Conservation (phyloP, 2,888 invertebrate genomes). For the Amiota communis region DNA sequence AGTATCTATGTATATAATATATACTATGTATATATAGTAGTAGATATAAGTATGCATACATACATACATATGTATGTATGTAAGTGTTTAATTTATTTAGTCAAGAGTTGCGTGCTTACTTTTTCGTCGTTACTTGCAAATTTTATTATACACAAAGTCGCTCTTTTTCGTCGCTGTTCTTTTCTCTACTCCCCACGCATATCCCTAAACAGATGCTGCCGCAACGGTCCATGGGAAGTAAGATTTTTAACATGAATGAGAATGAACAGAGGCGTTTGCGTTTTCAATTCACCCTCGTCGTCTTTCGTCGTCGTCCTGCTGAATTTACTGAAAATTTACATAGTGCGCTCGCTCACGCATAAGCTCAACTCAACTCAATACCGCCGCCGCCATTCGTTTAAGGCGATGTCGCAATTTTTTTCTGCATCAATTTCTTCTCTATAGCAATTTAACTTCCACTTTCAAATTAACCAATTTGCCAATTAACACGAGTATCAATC, state of each 20-base stretch:
- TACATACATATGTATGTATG: too few relatives aligned
- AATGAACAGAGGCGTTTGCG: slow-evolving; percentile 14
- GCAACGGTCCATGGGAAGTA: too few relatives aligned
- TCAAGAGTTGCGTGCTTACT: slow-evolving; percentile 31
- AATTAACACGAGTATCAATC: too few relatives aligned
- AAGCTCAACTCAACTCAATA: not conserved
- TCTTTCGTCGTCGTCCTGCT: not conserved
- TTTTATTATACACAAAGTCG: slow-evolving; percentile 63
- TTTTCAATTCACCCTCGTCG: not conserved
- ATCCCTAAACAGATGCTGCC: not conserved
- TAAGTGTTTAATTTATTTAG: too few relatives aligned
- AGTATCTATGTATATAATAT: too few relatives aligned
- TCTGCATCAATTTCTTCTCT: too few relatives aligned
- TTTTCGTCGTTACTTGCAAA: slow-evolving; percentile 42
- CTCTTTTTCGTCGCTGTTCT: slow-evolving; percentile 42
- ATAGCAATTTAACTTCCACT: too few relatives aligned
- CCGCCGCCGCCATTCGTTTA: not conserved
- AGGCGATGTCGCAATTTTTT: not conserved
- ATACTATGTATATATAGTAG: too few relatives aligned
- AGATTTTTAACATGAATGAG: not conserved
- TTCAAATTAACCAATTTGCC: too few relatives aligned
- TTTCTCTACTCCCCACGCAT: slow-evolving; percentile 35
- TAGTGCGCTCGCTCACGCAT: slow-evolving; percentile 1
- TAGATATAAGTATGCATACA: too few relatives aligned
- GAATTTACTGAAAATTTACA: not conserved